Base-by-base conservation (phyloP, 2,797 vertebrate genomes). In the Urophycis tenuis region DNA sequence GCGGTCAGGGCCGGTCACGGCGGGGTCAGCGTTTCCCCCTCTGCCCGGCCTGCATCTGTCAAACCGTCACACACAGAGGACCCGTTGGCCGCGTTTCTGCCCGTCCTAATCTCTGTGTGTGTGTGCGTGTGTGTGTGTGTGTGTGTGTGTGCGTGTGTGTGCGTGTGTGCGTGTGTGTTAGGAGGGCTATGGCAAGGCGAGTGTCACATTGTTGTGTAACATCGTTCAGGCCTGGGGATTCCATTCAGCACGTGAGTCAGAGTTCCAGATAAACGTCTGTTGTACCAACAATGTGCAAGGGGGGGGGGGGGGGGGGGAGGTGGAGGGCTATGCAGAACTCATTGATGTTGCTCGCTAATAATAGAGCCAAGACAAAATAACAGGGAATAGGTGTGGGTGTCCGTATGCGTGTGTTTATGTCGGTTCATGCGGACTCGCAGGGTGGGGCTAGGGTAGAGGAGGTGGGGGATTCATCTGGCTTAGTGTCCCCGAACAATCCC, bases 161-260 rank as follows among this genome's bases (percentile, higher is more conserved):
- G 49, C 73, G 39, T 70, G 73, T 74, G 75, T 69, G 78, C 29
- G 64, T 29, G 74, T 32, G 8, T 49, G 34, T 33, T 11, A 64
- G 34, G 34, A 34, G 39, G 29, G 49, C 45, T 34, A 45, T 2
- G 71, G 39, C 9, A 31, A 45, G 73, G 72, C 72, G 71, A 49
- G 73, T 41, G 34, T 31, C 45, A 31, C 41, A 14, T 53, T 69
- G 77, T 85, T 85, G 83, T 81, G 78, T 73, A 86, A 86, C 78
- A 77, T 34, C 25, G 0, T 12, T 77, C 75, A 84, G 79, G 70
- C 82, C 80, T 80, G 78, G 75, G 86, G 82, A 80, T 73, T 74
- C 81, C 74, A 15, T 41, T 41, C 34, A 83, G 83, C 82, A 39
- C 80, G 71, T 86, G 80, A 87, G 79, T 89, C 84, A 85, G 67